A percentile compares a stretch with the other conserved stretches of the same genome.
phyloP scores from a whole-genome alignment of 2,797 vertebrate genomes.

The Sebastes alutus region DNA sequence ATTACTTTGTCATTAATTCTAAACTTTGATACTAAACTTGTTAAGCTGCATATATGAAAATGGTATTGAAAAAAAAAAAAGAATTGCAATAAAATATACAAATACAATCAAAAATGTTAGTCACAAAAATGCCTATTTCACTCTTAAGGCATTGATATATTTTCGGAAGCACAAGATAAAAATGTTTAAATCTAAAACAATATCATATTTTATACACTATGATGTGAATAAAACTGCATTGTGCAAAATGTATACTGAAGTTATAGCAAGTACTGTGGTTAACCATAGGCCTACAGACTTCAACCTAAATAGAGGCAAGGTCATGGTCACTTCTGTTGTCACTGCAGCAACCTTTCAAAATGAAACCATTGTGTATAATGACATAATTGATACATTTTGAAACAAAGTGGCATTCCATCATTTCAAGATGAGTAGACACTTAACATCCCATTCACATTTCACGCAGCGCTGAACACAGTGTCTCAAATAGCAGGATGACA shows the following conservation, averaged over 20 bases:
- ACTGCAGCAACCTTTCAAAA: background rate
- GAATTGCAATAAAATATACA: background rate
- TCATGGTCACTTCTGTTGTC: background rate
- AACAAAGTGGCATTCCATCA: background rate
- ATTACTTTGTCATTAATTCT: no score
- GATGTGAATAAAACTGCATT: background rate
- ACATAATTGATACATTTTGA: background rate
- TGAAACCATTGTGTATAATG: background rate
- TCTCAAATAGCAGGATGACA: background rate
- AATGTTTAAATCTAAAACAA: background rate
- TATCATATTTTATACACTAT: background rate
- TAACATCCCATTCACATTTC: background rate
- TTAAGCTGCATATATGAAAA: no score
- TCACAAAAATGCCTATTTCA: background rate
- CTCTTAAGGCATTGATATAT: background rate
- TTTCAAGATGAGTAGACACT: background rate
- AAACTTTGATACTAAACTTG: no score
- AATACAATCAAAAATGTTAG: background rate
- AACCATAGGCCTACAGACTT: background rate
- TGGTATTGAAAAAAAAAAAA: no score
- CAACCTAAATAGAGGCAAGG: background rate
- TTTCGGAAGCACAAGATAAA: background rate
- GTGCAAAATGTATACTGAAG: background rate
- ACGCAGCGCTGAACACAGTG: background rate
- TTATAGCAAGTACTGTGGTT: background rate